These are phyloP conservation scores for Brienomyrus longianalis DNA, from an alignment of 2,113 vertebrate genomes.

Conservation along the genomic window DNA sequence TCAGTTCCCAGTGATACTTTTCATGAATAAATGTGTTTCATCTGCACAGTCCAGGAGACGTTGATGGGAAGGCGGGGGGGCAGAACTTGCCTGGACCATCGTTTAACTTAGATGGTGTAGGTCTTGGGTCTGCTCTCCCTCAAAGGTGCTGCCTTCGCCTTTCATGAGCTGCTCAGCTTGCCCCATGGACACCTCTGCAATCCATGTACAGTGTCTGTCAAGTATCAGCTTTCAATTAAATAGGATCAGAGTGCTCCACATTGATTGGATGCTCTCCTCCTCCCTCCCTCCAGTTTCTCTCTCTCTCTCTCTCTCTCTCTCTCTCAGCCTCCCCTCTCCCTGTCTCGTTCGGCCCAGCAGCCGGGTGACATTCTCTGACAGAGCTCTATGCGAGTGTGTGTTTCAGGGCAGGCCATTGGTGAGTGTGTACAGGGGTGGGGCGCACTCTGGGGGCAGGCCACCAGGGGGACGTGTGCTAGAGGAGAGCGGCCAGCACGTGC, in stretches of 20 bases:
- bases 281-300: not conserved
- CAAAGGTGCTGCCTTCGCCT: not conserved
- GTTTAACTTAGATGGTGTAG: not conserved
- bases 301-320: not conserved
- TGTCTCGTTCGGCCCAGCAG: not conserved
- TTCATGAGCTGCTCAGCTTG: not conserved
- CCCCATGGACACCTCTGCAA: not conserved
- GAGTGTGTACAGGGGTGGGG: not conserved
- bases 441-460: not conserved
- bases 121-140: not conserved
- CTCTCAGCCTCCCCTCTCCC: not conserved
- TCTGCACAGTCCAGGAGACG: not conserved
- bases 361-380: not conserved
- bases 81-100: not conserved
- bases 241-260: not conserved
- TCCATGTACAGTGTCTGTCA: not conserved
- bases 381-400: not conserved
- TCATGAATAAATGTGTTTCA: not conserved
- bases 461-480: not conserved
- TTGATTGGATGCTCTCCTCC: not conserved
- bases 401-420: not conserved
- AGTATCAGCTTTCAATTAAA: not conserved
- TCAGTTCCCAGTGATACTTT: not conserved
- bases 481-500: not conserved
- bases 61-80: not conserved